Base-by-base conservation (phyloP, 2,797 vertebrate species). In the Helostoma temminkii region DNA sequence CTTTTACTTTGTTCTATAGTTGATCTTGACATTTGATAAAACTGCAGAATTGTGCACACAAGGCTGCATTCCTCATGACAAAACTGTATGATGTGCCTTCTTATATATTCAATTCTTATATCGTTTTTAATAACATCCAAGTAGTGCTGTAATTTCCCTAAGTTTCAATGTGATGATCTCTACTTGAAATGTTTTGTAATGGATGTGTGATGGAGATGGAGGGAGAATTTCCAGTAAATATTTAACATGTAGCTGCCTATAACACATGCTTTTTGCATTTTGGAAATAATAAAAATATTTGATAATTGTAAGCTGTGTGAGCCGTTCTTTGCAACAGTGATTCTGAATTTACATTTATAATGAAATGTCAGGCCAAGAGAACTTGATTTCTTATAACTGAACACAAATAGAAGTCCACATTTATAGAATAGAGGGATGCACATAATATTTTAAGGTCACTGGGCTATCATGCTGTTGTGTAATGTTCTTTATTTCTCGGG, bases 301-400 rank as follows among this genome's bases (percentile, higher is more conserved):
- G 14, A 25, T 28, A 21, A 43, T 62, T 43, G 9, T 6, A 34
- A 25, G 3, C 15, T 39, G 28, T 49, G 28, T 9, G 22, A 69
- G 37, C 25, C 58, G 36, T 61, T 75, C 41, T 60, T 32, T 57
- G 19, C 24, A 50, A 54, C 56, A n/a, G 25, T 26, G 11, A 34
- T 50, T 52, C 19, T 57, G 28, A 39, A 61, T 60, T 72, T 30
- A 45, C 36, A 15, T 48, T 32, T 9, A 36, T 57, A 32, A 55
- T 48, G 37, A 80, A 70, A 68, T 54, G 28, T 43, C 58, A 65
- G 53, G 50, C 39, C 43, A 26, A 14, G 41, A 26, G 75, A 72
- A 62, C 50, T 60, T 0, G 1, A 54, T 75, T 75, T 76, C 9
- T n/a, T n/a, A n/a, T n/a, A n/a, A n/a, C n/a, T n/a, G n/a, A n/a